Evolutionary conservation across 2,113 vertebrate species (phyloP).

Genomic region (Chloroceryle aenea): DNA sequence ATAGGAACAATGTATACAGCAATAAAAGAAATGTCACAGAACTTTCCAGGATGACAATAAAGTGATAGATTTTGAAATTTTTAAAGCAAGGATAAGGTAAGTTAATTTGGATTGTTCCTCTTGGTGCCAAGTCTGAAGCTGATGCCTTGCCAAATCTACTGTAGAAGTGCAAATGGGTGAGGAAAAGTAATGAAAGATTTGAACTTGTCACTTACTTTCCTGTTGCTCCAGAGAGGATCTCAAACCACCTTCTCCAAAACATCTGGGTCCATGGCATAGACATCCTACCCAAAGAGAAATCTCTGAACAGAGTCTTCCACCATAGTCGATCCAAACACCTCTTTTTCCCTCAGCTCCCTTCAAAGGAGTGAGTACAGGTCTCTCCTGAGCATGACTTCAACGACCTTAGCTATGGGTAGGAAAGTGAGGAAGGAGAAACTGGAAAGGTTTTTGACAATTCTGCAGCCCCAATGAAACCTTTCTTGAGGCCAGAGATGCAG

Average conservation of each 20-base stretch:
- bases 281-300: not conserved
- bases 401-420: not conserved
- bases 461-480: not conserved
- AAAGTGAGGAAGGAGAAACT: not conserved
- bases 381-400: not conserved
- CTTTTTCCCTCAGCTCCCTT: not conserved
- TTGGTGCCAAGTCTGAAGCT: not conserved
- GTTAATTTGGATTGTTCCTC: not conserved
- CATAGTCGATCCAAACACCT: not conserved
- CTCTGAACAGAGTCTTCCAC: not conserved
- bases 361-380: not conserved
- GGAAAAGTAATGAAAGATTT: not conserved
- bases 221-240: not conserved
- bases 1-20: not conserved
- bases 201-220: not conserved
- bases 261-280: not conserved
- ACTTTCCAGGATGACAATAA: slow-evolving; percentile 20
- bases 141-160: slow-evolving; percentile 10
- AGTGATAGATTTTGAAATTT: not conserved
- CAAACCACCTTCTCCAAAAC: not conserved
- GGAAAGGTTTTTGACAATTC: not conserved
- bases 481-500: not conserved
- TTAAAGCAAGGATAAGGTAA: not conserved
- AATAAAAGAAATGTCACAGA: slow-evolving; percentile 3
- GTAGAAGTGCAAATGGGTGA: not conserved